Base-by-base conservation (phyloP, 2,888 invertebrate genomes). In the Caenorhabditis sulstoni region DNA sequence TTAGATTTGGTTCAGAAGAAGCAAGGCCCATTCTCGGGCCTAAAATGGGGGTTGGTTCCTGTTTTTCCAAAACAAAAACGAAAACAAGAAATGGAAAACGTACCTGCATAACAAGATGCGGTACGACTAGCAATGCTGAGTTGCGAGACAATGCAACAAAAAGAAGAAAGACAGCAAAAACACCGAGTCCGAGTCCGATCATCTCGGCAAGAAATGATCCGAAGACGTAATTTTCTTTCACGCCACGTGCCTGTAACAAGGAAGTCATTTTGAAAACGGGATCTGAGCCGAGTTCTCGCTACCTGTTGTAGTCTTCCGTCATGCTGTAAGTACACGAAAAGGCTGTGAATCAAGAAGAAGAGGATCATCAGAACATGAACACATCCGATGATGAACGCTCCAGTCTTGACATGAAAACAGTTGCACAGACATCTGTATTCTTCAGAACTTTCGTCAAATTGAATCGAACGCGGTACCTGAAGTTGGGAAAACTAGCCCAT, bases 401-500 rank as follows among this genome's bases (percentile, higher is more conserved):
- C 90, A 41, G 88, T 88, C 71, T 90, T 90, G 8, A 89, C 87
- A 64, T 89, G 90, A 64, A 90, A 90, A 74, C 88, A 89, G 53
- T 88, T 87, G 78, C 89, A 89, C 12, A 90, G 79, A 76, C 90
- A 89, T 55, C 89, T 82, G 75, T 89, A 89, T 53, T 85, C 85
- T 22, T 88, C 88, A 11, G 86, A 83, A 29, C 85, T 84, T 57
- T 89, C 89, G 68, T 89, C 89, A 73, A 89, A 89, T 80, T 89
- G 88, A 11, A 89, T 84, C 14, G 86, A 81, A 37, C 83, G 77
- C 8, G 88, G 89, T 20, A 88, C 81, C 82, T 84, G 55, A 29
- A 29, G n/a, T n/a, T n/a, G n/a, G n/a, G n/a, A n/a, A 29, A 18
- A 20, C 1, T 12, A 12, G 11, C 47, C 29, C 29, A 44, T 20